A percentile compares a stretch with the other conserved stretches of the same genome.
Conservation (phyloP, 2,797 vertebrate genomes). For the Poeciliopsis gracilis region DNA sequence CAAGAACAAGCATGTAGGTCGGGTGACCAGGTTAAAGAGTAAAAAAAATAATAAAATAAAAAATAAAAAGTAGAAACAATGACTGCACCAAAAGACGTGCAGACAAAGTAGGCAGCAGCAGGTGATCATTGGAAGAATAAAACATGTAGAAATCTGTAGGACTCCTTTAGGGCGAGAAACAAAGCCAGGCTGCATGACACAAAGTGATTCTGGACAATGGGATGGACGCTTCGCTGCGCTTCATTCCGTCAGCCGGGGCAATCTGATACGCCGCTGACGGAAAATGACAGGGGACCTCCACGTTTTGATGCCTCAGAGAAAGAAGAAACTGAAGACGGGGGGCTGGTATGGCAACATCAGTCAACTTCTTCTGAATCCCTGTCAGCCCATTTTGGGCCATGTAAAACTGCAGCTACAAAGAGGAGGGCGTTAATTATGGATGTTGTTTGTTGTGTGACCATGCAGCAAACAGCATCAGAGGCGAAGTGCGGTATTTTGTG, state of each 20-base stretch:
- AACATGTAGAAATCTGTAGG: background rate
- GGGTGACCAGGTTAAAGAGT: background rate
- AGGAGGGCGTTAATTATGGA: background rate
- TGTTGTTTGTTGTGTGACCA: background rate
- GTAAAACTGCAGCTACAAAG: slow-evolving; percentile 1
- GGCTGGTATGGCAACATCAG: background rate
- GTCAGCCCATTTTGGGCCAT: background rate
- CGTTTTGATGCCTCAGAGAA: background rate
- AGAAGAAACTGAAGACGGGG: slow-evolving; percentile 1
- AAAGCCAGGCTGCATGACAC: background rate
- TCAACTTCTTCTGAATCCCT: background rate
- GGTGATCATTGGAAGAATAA: background rate
- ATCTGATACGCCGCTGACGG: background rate
- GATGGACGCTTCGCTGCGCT: background rate
- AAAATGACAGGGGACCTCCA: background rate
- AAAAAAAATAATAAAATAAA: too few species aligned
- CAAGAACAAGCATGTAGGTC: background rate
- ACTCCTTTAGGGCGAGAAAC: background rate
- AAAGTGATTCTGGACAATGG: background rate
- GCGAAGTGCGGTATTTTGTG: background rate
- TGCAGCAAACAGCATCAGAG: background rate
- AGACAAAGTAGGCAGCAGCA: background rate
- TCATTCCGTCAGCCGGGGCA: background rate
- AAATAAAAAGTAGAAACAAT: background rate
- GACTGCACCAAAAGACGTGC: background rate